Conservation (phyloP, 1,140 invertebrate species). For the Bombus haemorrhoidalis region DNA sequence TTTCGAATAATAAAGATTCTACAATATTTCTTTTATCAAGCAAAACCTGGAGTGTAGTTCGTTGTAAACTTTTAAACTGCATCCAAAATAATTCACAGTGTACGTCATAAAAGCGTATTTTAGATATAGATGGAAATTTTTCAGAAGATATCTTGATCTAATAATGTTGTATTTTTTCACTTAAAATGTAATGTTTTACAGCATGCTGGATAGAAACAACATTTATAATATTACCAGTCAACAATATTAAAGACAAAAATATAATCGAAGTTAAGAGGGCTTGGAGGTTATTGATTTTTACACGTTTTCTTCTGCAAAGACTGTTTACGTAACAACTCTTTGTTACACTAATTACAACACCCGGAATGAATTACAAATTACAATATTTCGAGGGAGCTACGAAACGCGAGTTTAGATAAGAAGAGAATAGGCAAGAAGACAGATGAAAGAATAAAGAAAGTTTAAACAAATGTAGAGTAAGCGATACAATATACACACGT, state of each 20-base stretch:
- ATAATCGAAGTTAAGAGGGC: not conserved
- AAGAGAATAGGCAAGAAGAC: conserved; percentile 38
- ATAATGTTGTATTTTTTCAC: not conserved
- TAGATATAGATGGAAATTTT: not conserved
- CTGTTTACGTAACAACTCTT: not conserved
- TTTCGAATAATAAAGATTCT: not conserved
- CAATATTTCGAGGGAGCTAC: not conserved
- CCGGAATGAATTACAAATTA: conserved; percentile 6
- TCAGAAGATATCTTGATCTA: not conserved
- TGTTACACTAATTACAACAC: conserved; percentile 6
- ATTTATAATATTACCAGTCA: not conserved
- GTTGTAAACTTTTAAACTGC: not conserved
- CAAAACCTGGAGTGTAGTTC: not conserved
- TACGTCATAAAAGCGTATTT: not conserved
- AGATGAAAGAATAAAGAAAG: conserved; percentile 51
- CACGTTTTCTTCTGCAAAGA: not conserved
- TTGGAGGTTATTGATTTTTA: not conserved
- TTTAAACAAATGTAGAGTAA: conserved; percentile 59
- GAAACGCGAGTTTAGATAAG: conserved; percentile 34
- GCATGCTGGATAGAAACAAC: not conserved
- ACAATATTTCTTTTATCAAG: not conserved
- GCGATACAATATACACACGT: conserved; percentile 62
- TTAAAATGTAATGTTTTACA: not conserved
- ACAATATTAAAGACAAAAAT: not conserved
- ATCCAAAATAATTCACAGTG: not conserved